Conservation (phyloP, 2,888 invertebrate species). For the Deroplatys truncata region DNA sequence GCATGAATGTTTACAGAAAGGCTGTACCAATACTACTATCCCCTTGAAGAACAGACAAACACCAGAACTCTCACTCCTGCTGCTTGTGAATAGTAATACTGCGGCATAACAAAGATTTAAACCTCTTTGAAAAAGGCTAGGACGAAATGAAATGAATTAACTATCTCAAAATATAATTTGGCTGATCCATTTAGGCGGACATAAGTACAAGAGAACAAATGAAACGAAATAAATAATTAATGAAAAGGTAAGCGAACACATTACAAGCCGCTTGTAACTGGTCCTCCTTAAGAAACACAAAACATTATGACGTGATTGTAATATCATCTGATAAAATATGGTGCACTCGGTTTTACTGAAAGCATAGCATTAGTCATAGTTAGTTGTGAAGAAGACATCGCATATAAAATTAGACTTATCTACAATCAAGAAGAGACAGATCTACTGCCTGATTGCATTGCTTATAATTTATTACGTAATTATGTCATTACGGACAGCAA, state of each 20-base stretch:
- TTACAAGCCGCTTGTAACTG: neutral
- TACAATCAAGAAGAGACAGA: neutral
- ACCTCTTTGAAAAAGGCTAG: too few species aligned
- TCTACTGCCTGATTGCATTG: neutral
- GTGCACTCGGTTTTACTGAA: neutral
- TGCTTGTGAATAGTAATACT: too few species aligned
- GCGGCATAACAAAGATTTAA: too few species aligned
- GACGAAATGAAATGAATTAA: too few species aligned
- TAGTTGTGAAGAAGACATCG: neutral
- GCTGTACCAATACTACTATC: too few species aligned
- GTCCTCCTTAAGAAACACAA: neutral
- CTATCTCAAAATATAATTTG: too few species aligned
- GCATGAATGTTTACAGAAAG: too few species aligned
- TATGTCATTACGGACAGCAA: neutral
- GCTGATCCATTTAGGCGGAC: too few species aligned
- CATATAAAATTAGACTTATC: neutral
- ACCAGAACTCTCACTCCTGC: too few species aligned
- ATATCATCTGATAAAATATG: neutral
- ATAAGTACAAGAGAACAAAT: neutral
- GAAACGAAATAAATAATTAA: neutral
- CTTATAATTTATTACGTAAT: neutral
- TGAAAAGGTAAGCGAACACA: neutral
- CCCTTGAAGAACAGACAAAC: too few species aligned
- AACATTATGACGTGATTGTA: neutral
- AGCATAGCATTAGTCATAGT: neutral